phyloP scores from a whole-genome alignment of 2,113 vertebrate genomes.

The Phrynosoma platyrhinos region DNA sequence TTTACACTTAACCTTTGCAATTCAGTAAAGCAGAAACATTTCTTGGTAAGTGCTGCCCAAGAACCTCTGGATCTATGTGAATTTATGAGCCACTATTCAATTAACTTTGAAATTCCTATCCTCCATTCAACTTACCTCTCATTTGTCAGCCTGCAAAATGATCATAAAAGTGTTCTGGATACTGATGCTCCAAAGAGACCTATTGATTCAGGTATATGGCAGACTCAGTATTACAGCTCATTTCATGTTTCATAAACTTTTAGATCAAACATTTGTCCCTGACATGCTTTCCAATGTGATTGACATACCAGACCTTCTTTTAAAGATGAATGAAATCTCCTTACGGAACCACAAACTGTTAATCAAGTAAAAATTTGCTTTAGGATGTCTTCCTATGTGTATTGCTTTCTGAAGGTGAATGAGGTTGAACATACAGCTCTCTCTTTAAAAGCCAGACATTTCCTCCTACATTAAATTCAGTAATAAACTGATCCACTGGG shows the following conservation, averaged over 20 bases:
- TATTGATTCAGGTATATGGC: conserved; percentile 44
- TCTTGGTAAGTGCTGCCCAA: conserved; percentile 34
- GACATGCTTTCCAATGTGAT: conserved; percentile 41
- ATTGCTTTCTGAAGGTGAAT: not conserved
- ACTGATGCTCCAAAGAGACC: conserved; percentile 28
- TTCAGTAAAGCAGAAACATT: conserved; percentile 30
- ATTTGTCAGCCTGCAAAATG: conserved; percentile 41
- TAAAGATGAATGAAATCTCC: conserved; percentile 47
- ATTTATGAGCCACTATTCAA: conserved; percentile 43
- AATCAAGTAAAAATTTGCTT: not conserved
- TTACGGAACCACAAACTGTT: conserved; percentile 13
- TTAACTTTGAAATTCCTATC: conserved; percentile 49
- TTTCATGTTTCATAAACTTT: conserved; percentile 74
- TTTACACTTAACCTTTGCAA: conserved; percentile 36
- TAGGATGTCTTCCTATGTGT: not conserved
- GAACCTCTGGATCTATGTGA: conserved; percentile 4
- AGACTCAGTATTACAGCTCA: conserved; percentile 52
- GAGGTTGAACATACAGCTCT: not conserved
- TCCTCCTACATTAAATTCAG: not conserved
- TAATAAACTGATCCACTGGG: not conserved
- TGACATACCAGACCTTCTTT: conserved; percentile 47
- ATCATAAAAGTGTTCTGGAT: conserved; percentile 40
- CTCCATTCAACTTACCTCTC: conserved; percentile 19
- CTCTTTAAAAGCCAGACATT: not conserved
- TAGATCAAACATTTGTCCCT: conserved; percentile 60